Conservation (phyloP, 92 coral and sea anemone species). For the Isaurus tuberculatus region DNA sequence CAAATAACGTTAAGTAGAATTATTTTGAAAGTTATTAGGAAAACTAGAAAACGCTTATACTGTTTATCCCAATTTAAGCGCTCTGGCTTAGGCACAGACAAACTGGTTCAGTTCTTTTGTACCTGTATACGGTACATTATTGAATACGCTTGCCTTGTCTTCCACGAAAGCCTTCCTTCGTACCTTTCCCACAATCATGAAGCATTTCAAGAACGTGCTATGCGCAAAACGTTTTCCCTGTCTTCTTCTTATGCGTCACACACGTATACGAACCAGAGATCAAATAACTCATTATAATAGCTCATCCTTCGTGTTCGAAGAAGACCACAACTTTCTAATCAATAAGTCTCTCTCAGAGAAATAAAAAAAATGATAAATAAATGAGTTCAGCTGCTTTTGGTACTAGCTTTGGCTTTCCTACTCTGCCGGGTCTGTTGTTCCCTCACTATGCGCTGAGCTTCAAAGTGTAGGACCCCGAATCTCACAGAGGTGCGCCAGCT, state of each 20-base stretch:
- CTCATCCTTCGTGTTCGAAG: too few species aligned
- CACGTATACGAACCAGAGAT: too few species aligned
- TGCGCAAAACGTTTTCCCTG: too few species aligned
- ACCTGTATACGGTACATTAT: constrained; percentile 55
- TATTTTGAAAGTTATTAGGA: constrained; percentile 53
- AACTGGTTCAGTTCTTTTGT: constrained; percentile 58
- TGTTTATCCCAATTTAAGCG: constrained; percentile 58
- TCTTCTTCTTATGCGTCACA: too few species aligned
- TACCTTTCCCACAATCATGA: constrained; percentile 41
- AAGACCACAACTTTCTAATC: too few species aligned
- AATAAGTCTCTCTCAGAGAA: too few species aligned
- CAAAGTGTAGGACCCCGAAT: constrained; percentile 41
- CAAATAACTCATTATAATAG: too few species aligned
- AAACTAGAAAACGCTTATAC: constrained; percentile 59
- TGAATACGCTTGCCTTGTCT: constrained; percentile 53
- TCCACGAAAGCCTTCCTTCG: constrained; percentile 51
- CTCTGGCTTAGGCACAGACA: constrained; percentile 47
- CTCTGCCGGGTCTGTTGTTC: too few species aligned
- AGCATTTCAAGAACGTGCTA: constrained; percentile 41
- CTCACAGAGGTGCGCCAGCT: background rate
- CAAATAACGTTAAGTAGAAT: constrained; percentile 64
- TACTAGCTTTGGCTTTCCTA: too few species aligned
- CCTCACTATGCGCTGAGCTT: too few species aligned
- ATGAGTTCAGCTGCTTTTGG: too few species aligned
- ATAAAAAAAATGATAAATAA: too few species aligned